Percentiles rank a stretch among this genome's conserved stretches.
These are phyloP conservation scores for Nipponacmea schrenckii DNA, from an alignment of 2,888 invertebrate species.

Conservation along the genomic window DNA sequence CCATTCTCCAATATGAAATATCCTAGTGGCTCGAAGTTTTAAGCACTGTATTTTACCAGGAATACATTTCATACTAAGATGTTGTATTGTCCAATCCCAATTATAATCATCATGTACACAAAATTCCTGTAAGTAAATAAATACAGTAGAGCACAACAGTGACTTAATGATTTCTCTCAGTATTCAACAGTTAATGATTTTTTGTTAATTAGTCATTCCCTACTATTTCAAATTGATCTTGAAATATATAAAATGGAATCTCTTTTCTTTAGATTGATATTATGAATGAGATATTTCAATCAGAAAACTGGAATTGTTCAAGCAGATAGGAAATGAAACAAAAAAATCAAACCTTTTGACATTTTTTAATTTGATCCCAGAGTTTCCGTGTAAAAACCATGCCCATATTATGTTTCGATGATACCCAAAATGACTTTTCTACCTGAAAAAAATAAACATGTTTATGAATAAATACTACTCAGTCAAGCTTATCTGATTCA, in stretches of 20 bases:
- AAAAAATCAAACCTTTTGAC: constrained; percentile 73
- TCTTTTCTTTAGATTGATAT: too few species aligned
- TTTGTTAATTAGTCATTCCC: too few species aligned
- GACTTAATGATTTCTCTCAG: too few species aligned
- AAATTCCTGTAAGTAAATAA: constrained; percentile 74
- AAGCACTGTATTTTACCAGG: constrained; percentile 79
- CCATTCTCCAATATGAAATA: constrained; percentile 99
- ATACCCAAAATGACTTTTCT: constrained; percentile 70
- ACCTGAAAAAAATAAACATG: constrained; percentile 48
- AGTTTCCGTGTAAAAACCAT: constrained; percentile 92
- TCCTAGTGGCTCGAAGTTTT: constrained; percentile 90
- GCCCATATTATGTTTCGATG: constrained; percentile 99
- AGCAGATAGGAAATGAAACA: too few species aligned
- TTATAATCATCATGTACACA: constrained; percentile 99
- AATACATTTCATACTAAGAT: constrained; percentile 82
- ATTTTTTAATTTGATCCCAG: constrained; percentile 85
- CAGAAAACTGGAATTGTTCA: too few species aligned
- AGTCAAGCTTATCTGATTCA: too few species aligned
- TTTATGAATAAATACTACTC: not conserved
- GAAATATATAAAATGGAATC: too few species aligned
- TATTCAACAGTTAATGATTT: too few species aligned
- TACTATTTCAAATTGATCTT: too few species aligned
- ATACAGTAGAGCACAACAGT: not conserved
- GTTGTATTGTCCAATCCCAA: constrained; percentile 98
- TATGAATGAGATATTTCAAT: too few species aligned